Percentiles rank a stretch among this genome's conserved stretches.
Evolutionary conservation across 2,797 vertebrate species (phyloP).

Genomic region (Neosilurus mollespiculum): DNA sequence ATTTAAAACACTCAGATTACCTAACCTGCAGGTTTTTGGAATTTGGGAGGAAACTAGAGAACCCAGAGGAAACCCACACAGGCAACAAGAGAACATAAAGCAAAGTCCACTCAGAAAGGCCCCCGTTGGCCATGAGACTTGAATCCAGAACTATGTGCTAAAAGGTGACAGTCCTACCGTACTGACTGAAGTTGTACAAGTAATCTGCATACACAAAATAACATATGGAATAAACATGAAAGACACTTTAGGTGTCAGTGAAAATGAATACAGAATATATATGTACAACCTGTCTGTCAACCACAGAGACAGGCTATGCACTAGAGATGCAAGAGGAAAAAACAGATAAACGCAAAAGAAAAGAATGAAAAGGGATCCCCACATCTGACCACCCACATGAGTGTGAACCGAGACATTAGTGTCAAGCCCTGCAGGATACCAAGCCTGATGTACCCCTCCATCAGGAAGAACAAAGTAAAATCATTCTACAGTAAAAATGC

Average conservation of each 20-base stretch:
- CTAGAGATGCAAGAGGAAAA: not conserved
- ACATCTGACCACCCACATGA: not conserved
- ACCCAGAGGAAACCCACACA: too few species aligned
- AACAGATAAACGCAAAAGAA: not conserved
- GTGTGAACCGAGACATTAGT: not conserved
- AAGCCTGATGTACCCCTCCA: not conserved
- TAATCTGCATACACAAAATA: not conserved
- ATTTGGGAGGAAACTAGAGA: too few species aligned
- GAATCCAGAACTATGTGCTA: too few species aligned
- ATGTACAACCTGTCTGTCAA: not conserved
- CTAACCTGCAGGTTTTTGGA: too few species aligned
- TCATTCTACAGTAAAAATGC: not conserved
- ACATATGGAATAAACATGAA: slow-evolving; percentile 1
- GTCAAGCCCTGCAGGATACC: not conserved
- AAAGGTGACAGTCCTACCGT: too few species aligned
- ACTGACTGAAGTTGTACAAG: not conserved
- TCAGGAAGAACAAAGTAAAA: not conserved
- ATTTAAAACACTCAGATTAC: too few species aligned
- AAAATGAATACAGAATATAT: not conserved
- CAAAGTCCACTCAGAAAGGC: too few species aligned
- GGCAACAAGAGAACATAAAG: too few species aligned
- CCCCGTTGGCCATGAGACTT: too few species aligned
- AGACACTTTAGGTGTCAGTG: not conserved
- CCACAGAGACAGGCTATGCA: not conserved
- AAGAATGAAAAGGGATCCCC: too few species aligned